Percentiles rank a stretch among this genome's conserved stretches.
Evolutionary conservation across 2,113 vertebrate species (phyloP).

Genomic region (Neogale vison): DNA sequence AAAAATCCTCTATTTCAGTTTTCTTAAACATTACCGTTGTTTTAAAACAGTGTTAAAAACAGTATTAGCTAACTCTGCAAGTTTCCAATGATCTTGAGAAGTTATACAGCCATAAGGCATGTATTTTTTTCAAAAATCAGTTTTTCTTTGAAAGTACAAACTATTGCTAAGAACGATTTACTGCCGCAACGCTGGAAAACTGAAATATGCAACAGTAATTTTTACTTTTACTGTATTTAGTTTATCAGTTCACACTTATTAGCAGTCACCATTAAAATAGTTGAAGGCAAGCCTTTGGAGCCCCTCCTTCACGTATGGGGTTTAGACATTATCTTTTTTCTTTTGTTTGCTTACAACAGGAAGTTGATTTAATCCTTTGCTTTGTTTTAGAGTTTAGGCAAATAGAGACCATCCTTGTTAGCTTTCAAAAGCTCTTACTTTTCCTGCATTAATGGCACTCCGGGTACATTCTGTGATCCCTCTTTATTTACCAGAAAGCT

Average conservation of each 20-base stretch:
- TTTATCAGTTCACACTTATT: background rate
- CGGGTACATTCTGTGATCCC: constrained; percentile 70
- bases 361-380: constrained; percentile 69
- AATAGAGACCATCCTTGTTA: constrained; percentile 78
- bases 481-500: constrained; percentile 83
- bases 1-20: background rate
- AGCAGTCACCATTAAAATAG: background rate
- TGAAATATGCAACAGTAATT: background rate
- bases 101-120: background rate
- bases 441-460: constrained; percentile 79
- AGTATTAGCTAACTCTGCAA: background rate
- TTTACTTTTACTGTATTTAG: background rate
- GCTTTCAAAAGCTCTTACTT: constrained; percentile 67
- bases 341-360: constrained; percentile 45
- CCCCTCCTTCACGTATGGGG: background rate
- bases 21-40: background rate
- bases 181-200: background rate
- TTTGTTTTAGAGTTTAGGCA: constrained; percentile 77
- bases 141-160: background rate
- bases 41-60: constrained; percentile 22
- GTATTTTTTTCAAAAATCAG: background rate
- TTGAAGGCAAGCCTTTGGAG: background rate
- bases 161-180: background rate
- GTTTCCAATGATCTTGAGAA: background rate
- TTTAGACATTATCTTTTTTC: constrained; percentile 45